A percentile compares a stretch with the other conserved stretches of the same genome.
These are phyloP conservation scores for Eilema griseolum DNA, from an alignment of 2,888 invertebrate genomes.

Conservation along the genomic window DNA sequence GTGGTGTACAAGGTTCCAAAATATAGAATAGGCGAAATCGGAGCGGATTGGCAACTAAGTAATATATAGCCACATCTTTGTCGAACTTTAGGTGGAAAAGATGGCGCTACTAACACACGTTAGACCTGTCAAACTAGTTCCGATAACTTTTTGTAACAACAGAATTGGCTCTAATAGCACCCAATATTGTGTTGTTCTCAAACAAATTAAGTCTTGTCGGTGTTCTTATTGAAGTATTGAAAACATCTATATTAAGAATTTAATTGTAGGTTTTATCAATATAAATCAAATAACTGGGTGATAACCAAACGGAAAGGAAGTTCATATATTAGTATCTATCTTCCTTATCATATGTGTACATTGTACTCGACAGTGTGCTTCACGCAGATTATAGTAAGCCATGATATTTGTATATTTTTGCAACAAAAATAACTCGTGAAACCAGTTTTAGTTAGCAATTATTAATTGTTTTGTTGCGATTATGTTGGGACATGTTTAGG, in stretches of 20 bases:
- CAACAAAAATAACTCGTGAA: not conserved
- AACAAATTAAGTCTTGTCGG: not conserved
- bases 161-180: not conserved
- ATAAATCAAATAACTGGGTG: not conserved
- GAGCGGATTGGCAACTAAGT: too few species aligned
- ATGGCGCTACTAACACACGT: not conserved
- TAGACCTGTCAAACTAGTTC: not conserved
- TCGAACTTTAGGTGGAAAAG: not conserved
- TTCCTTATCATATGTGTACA: constrained; percentile 3
- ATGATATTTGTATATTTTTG: not conserved
- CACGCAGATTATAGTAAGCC: not conserved
- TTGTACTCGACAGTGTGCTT: constrained; percentile 5
- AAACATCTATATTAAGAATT: not conserved
- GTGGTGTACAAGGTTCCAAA: too few species aligned
- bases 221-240: not conserved
- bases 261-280: not conserved
- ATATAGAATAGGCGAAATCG: too few species aligned
- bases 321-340: not conserved
- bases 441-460: not conserved
- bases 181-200: not conserved
- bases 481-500: not conserved
- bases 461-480: not conserved
- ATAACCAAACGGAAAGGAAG: not conserved
- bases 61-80: not conserved
- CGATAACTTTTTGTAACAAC: not conserved